Conservation (phyloP, 2,888 invertebrate species). For the Plagodis dolabraria region DNA sequence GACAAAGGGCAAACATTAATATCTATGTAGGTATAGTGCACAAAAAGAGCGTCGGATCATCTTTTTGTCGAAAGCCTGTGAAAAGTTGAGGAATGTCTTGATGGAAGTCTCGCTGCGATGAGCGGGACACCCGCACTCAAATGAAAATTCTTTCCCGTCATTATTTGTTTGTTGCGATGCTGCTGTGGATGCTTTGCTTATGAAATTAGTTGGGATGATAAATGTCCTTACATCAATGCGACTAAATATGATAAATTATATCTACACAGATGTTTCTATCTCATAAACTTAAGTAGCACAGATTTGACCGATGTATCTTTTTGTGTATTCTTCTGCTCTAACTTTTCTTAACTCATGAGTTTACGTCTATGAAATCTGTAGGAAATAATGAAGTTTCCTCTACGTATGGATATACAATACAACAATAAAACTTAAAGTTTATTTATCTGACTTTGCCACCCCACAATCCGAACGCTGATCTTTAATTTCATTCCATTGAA, state of each 20-base stretch:
- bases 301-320: no score
- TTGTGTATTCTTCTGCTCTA: no score
- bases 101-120: conserved; percentile 59
- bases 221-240: conserved; percentile 17
- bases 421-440: conserved; percentile 2
- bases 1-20: conserved; percentile 41
- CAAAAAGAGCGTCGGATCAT: conserved; percentile 49
- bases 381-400: no score
- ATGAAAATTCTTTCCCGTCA: conserved; percentile 77
- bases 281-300: background rate
- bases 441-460: conserved; percentile 50
- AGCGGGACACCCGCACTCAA: conserved; percentile 65
- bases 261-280: background rate
- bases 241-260: conserved; percentile 12
- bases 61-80: conserved; percentile 64
- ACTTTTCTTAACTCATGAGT: no score
- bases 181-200: conserved; percentile 46
- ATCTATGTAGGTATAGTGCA: conserved; percentile 42
- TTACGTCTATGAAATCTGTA: no score
- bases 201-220: conserved; percentile 30
- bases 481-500: conserved; percentile 57
- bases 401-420: no score
- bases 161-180: conserved; percentile 67
- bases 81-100: conserved; percentile 76
- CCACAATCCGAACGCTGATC: conserved; percentile 46